Conservation (phyloP, 2,113 vertebrate species). For the Mixornis gularis region DNA sequence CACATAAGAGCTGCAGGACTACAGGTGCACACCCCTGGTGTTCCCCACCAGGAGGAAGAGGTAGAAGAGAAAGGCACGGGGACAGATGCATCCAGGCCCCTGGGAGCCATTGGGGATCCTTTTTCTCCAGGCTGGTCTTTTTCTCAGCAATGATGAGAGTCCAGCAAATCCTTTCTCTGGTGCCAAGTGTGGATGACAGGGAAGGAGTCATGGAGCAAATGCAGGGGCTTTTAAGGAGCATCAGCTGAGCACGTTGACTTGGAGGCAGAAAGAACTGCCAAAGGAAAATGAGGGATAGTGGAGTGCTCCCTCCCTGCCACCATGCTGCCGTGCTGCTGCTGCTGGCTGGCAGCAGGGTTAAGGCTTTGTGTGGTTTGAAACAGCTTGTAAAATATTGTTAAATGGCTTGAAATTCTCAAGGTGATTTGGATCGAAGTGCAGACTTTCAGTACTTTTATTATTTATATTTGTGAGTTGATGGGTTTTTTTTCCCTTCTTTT, state of each 20-base stretch:
- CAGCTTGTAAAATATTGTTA: neutral
- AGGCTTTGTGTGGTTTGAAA: neutral
- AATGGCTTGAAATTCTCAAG: neutral
- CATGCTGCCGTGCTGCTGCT: neutral
- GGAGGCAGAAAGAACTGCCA: neutral
- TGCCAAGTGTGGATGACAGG: accelerated
- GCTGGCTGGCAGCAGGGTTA: neutral
- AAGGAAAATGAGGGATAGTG: neutral
- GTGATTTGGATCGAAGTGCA: neutral
- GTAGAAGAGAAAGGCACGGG: neutral
- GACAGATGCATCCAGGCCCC: neutral
- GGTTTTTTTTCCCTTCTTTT: neutral
- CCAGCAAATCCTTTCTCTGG: neutral
- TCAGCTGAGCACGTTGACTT: accelerated
- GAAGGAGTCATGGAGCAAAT: neutral
- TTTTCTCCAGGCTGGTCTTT: neutral
- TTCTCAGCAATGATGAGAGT: neutral
- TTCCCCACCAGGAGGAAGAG: neutral
- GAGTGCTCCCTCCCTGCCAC: neutral
- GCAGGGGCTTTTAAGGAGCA: neutral
- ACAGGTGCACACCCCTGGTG: neutral
- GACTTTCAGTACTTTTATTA: neutral
- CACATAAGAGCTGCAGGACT: neutral
- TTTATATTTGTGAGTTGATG: neutral
- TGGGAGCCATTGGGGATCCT: accelerated